Base-by-base conservation (phyloP, 1,140 invertebrate species). In the Sarcophaga peregrina region DNA sequence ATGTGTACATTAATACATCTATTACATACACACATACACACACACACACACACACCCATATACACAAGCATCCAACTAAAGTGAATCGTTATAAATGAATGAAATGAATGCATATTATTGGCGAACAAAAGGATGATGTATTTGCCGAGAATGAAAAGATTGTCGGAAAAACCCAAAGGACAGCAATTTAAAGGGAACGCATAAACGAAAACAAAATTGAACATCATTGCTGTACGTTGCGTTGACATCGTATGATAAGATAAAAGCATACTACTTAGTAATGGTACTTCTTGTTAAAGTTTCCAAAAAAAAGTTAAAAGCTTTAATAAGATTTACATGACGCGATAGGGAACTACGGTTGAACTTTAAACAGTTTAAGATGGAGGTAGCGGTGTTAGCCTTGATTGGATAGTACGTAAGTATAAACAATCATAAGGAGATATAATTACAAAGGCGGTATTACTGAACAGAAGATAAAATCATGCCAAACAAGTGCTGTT, bases 91-190 rank as follows among this genome's bases (percentile, higher is more conserved):
- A 58, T 58, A 58, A 58, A 58, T 58, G 54, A 58, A 58, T 58
- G 54, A 58, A 58, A 58, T 58, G 54, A 58, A 58, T 58, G 54
- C 54, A 58, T 58, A n/a, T 58, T 58, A 58, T 58, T 58, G 54
- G 54, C 54, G 54, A 13, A 58, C 54, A 58, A 58, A 58, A 58
- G 54, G 54, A 58, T 58, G 54, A 58, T 58, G 54, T 58, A 58
- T 58, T 58, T 8, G 54, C 11, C 15, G 10, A 58, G 25, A 58
- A 58, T 58, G 11, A 58, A 58, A 58, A 15, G 54, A 58, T 8
- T 13, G 6, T 58, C 54, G 15, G 3, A 13, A 7, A 58, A 58
- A 58, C 54, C 54, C 54, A 58, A 58, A 58, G 54, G 54, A 58
- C 54, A n/a, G 3, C 54, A 58, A 0, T 2, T 13, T 15, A n/a